Conservation (phyloP, 2,888 invertebrate species). For the Marasmarcha lunaedactyla region DNA sequence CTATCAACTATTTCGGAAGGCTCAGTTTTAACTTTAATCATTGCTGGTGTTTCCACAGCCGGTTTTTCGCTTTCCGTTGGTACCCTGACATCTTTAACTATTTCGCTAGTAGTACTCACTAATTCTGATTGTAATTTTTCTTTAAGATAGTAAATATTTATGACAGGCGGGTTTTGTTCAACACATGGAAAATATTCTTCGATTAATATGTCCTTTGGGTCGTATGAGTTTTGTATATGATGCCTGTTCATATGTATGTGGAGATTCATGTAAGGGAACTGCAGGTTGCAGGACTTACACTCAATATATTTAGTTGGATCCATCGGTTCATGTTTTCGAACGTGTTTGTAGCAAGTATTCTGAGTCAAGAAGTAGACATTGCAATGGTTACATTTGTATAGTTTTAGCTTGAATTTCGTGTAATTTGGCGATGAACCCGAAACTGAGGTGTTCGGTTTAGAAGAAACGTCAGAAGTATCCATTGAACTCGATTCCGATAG, state of each 20-base stretch:
- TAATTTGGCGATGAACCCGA: not conserved
- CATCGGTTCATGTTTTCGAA: conserved; percentile 20
- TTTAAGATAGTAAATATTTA: conserved; percentile 22
- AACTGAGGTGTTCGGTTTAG: not conserved
- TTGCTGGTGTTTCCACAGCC: no score
- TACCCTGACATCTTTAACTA: no score
- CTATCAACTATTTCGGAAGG: no score
- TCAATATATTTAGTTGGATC: conserved; percentile 33
- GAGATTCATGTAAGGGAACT: conserved; percentile 28
- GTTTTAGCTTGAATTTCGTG: conserved; percentile 6
- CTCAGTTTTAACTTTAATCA: no score
- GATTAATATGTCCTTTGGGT: conserved; percentile 26
- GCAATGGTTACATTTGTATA: conserved; percentile 28
- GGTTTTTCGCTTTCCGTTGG: no score
- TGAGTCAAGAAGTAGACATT: conserved; percentile 31
- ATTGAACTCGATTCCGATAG: no score
- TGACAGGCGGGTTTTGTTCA: conserved; percentile 8
- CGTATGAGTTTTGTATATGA: conserved; percentile 22
- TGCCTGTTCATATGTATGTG: conserved; percentile 28
- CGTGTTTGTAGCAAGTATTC: conserved; percentile 27
- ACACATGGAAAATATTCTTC: conserved; percentile 23
- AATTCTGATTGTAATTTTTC: conserved; percentile 31
- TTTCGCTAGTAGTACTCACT: conserved; percentile 30
- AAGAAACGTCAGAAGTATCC: not conserved
- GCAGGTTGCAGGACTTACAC: conserved; percentile 38